Base-by-base conservation (phyloP, 2,888 invertebrate genomes). In the Polymixis lichenea region DNA sequence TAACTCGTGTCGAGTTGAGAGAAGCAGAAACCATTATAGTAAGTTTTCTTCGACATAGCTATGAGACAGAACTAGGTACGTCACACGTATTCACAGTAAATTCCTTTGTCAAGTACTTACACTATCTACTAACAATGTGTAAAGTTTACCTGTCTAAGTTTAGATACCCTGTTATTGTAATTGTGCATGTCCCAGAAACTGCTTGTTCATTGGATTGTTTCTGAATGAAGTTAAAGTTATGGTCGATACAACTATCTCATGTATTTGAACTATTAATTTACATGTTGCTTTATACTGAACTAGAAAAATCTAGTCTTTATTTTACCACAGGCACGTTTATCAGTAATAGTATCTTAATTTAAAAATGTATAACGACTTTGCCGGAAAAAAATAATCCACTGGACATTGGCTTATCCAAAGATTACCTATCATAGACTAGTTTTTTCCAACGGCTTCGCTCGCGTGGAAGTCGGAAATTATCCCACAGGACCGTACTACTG, bases 101-200 rank as follows among this genome's bases (percentile, higher is more conserved):
- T 72, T 78, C 78, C 78, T 83, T 60, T 78, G 79, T 69, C 51
- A 70, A 62, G 61, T 56, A 28, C 58, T 28, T 58, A 67, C 19
- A 76, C 56, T 61, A 56, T 82, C 56, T 83, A 55, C 64, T 55
- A 55, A 77, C 78, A 68, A 61, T 72, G 68, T 68, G 32, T 56
- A 60, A 83, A 83, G 83, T 78, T 80, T 60, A 78, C 68, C 55
- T 72, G 80, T 77, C 71, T 64, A 49, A 71, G 78, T 83, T 78
- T 78, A 28, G 55, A 58, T 53, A 72, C 72, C 68, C 43, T 68
- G 68, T 77, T 83, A 78, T 78, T 68, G 67, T 80, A 67, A 64
- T 71, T 68, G 49, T 64, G 60, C 19, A 60, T 56, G 56, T 65
- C 43, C 28, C 15, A 64, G 53, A 64, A 69, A 66, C 19, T 65